phyloP scores from a whole-genome alignment of 1,140 invertebrate genomes.

The Monomorium pharaonis region DNA sequence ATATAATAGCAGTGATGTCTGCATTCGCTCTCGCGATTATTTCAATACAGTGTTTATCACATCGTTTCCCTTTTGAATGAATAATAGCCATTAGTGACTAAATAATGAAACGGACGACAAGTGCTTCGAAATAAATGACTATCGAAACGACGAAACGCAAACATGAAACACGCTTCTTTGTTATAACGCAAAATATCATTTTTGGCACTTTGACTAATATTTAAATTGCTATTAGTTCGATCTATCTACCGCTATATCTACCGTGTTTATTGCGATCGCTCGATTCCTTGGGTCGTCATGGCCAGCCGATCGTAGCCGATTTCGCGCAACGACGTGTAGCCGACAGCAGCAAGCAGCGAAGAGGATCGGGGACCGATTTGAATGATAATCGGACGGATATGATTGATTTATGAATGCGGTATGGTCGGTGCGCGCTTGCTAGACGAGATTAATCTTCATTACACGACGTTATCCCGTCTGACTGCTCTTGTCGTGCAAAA shows the following conservation, averaged over 20 bases:
- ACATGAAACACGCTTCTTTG: not conserved
- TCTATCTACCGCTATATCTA: slow-evolving; percentile 15
- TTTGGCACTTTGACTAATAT: not conserved
- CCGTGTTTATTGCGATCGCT: slow-evolving; percentile 30
- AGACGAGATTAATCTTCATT: slow-evolving; percentile 82
- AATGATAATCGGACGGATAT: slow-evolving; percentile 80
- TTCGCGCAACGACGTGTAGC: slow-evolving; percentile 39
- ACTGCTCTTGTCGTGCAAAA: slow-evolving; percentile 38
- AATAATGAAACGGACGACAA: slow-evolving; percentile 38
- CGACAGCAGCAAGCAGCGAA: not conserved
- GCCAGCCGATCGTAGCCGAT: slow-evolving; percentile 23
- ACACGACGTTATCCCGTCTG: slow-evolving; percentile 74
- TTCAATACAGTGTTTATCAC: not conserved
- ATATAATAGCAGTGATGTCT: not conserved
- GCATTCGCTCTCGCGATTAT: not conserved
- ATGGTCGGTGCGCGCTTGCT: slow-evolving; percentile 61
- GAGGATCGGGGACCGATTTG: slow-evolving; percentile 73
- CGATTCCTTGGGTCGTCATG: slow-evolving; percentile 28
- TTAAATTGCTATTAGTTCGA: not conserved
- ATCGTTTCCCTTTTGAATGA: not conserved
- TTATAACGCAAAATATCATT: not conserved
- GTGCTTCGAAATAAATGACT: slow-evolving; percentile 8
- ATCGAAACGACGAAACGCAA: not conserved
- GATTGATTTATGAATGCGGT: slow-evolving; percentile 82
- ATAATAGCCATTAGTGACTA: not conserved